A percentile compares a stretch with the other conserved stretches of the same genome.
phyloP scores from a whole-genome alignment of 1,140 invertebrate genomes.

The Triops longicaudatus region DNA sequence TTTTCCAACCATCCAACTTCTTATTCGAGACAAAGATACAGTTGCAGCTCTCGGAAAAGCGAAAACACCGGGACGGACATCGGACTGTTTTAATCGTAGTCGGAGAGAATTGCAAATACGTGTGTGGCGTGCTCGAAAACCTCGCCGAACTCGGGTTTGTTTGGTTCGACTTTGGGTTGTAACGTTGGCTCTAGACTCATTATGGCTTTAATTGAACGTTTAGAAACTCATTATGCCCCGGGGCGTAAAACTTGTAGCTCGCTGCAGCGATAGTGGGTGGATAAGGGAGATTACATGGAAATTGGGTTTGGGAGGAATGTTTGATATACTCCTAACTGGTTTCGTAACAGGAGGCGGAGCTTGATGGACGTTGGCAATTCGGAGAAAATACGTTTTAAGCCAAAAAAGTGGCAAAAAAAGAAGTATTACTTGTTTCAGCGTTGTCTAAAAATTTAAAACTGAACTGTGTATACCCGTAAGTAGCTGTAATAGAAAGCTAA shows the following conservation, averaged over 20 bases:
- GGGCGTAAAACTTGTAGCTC: background rate
- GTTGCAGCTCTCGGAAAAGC: background rate
- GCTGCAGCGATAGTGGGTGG: background rate
- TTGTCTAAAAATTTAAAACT: no score
- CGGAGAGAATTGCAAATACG: background rate
- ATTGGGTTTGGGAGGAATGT: no score
- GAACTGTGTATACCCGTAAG: no score
- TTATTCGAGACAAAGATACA: background rate
- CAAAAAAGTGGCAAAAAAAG: no score
- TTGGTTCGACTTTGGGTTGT: background rate
- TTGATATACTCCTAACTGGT: no score
- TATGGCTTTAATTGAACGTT: background rate
- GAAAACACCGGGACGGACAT: background rate
- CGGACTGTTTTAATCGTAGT: background rate
- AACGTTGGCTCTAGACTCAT: background rate
- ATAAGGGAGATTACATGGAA: background rate
- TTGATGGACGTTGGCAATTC: no score
- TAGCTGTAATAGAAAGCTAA: no score
- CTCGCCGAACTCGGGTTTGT: background rate
- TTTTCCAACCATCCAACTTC: background rate
- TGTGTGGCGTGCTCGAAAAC: background rate
- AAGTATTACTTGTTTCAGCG: no score
- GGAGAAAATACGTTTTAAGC: no score
- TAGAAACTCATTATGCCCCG: constrained; percentile 1
- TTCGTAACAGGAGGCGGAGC: no score